Base-by-base conservation (phyloP, 2,797 vertebrate genomes). In the Thamnophis elegans region DNA sequence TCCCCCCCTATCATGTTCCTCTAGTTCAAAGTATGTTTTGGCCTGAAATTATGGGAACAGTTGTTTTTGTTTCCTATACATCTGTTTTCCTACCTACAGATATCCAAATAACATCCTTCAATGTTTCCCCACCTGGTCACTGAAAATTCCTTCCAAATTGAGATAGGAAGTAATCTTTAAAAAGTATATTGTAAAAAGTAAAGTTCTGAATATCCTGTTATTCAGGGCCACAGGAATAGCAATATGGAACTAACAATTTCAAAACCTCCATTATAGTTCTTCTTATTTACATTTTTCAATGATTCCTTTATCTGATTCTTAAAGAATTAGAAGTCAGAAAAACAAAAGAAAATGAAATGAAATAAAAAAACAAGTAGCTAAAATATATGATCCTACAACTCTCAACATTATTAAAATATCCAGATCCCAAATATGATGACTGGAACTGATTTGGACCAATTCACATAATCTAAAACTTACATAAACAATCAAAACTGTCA, bases 241-340 rank as follows among this genome's bases (percentile, higher is more conserved):
- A 94, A 53, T n/a, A 90, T 91, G 55, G 78, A 89, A 82, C 11
- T 42, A 95, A 78, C 62, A 42, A 87, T 88, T 54, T 91, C 5
- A 65, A 91, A 87, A 65, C 94, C 91, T 95, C 90, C 90, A 36
- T 94, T 93, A 94, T 68, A 86, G 86, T 1, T 42, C 93, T 93
- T 59, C 94, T 87, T 90, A 2, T 93, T 91, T 96, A 92, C 73
- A 54, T 92, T 28, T 25, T 62, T 92, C 90, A 94, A 60, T 62
- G 85, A 92, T 65, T 94, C 91, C 86, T 94, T 65, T 93, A 78
- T 94, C 56, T 0, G 0, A 0, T 94, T 94, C 90, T 82, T 22
- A 55, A 7, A 25, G 92, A 93, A 92, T 94, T 32, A 94, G 86
- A 94, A 56, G 53, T 5, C 20, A 87, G 89, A 90, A 95, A 94